Evolutionary conservation across 1,140 invertebrate species (phyloP).

Genomic region (Capitella teleta): DNA sequence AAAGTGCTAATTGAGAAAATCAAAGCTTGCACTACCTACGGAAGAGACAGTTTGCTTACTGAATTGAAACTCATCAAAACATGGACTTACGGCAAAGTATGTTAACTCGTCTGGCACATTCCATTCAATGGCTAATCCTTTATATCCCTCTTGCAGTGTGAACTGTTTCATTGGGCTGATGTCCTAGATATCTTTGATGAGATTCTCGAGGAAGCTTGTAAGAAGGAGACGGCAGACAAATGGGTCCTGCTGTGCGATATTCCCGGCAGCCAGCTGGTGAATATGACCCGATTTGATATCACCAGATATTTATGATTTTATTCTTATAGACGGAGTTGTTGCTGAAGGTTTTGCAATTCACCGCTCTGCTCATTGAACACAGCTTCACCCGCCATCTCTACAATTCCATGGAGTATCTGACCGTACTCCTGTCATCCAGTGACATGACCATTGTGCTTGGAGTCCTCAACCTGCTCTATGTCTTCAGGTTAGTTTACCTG

Average conservation of each 20-base stretch:
- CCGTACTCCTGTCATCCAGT: constrained; percentile 67
- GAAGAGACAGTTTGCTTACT: constrained; percentile 52
- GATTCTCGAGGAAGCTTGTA: constrained; percentile 64
- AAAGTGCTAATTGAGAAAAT: constrained; percentile 66
- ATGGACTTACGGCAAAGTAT: constrained; percentile 74
- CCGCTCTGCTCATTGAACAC: constrained; percentile 76
- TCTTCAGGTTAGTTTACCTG: constrained; percentile 51
- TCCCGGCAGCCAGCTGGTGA: too few species aligned
- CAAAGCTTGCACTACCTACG: constrained; percentile 56
- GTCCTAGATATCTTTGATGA: constrained; percentile 72
- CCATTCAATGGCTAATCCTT: not conserved
- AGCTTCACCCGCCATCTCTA: constrained; percentile 82
- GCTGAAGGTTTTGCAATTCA: constrained; percentile 69
- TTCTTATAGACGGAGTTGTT: constrained; percentile 67
- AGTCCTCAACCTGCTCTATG: constrained; percentile 76
- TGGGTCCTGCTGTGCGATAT: constrained; percentile 68
- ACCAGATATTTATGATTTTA: too few species aligned
- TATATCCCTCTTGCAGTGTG: constrained; percentile 48
- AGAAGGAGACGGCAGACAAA: constrained; percentile 52
- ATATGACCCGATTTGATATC: too few species aligned
- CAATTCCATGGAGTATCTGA: constrained; percentile 81
- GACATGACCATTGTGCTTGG: constrained; percentile 78
- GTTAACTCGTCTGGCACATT: not conserved
- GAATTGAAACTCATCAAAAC: constrained; percentile 66
- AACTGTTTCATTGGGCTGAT: constrained; percentile 82